phyloP scores from a whole-genome alignment of 92 coral and sea anemone genomes.

The Parazoanthus swiftii region DNA sequence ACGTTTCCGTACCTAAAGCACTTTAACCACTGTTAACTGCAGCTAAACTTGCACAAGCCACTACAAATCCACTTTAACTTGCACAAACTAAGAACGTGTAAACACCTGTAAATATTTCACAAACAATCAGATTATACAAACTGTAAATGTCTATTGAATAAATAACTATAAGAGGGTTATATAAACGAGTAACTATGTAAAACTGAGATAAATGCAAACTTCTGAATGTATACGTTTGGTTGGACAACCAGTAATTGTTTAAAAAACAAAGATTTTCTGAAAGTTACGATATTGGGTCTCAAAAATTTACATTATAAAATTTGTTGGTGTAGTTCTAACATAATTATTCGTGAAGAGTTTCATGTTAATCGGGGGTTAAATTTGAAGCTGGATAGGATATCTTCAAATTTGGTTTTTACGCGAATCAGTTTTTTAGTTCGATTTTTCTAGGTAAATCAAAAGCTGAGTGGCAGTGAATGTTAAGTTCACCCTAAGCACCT shows the following conservation, averaged over 20 bases:
- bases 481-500: background rate
- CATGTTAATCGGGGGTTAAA: background rate
- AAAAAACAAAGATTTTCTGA: background rate
- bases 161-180: background rate
- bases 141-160: background rate
- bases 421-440: background rate
- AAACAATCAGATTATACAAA: background rate
- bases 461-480: background rate
- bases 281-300: background rate
- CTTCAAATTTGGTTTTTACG: background rate
- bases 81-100: background rate
- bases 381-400: background rate
- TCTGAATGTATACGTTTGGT: background rate
- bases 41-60: background rate
- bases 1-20: background rate
- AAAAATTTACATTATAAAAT: background rate
- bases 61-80: conserved; percentile 12
- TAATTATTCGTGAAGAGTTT: background rate
- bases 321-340: background rate
- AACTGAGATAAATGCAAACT: background rate
- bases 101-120: background rate
- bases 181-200: background rate
- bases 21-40: background rate
- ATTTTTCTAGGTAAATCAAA: background rate
- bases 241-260: background rate